Percentiles rank a stretch among this genome's conserved stretches.
phyloP scores from a whole-genome alignment of 1,140 invertebrate species.

The Goniozus legneri region DNA sequence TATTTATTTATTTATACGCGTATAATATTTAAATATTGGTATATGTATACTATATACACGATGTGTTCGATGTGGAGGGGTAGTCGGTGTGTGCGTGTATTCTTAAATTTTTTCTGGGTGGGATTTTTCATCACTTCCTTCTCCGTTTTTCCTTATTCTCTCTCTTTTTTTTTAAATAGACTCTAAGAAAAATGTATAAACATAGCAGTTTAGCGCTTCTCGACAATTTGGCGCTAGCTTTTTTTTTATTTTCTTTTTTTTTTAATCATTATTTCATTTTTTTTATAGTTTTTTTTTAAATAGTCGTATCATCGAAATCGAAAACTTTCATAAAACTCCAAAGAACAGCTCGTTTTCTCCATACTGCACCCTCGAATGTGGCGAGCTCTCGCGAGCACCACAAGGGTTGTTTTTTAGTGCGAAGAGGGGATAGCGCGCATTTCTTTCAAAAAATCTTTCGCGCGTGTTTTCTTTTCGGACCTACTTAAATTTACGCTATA shows the following conservation, averaged over 20 bases:
- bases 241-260: no score
- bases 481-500: no score
- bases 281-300: conserved; percentile 5
- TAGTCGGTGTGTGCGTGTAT: not conserved
- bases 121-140: conserved; percentile 5
- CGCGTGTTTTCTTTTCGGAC: no score
- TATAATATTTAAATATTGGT: conserved; percentile 7
- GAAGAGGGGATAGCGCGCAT: no score
- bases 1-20: conserved; percentile 14
- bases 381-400: no score
- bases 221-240: conserved; percentile 10
- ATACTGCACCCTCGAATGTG: no score
- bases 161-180: conserved; percentile 13
- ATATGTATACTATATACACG: conserved; percentile 27
- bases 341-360: no score
- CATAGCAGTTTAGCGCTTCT: conserved; percentile 19
- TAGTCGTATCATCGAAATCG: not conserved
- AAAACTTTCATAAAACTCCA: not conserved
- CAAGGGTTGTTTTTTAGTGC: no score
- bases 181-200: conserved; percentile 38
- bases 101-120: no score
- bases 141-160: no score
- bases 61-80: no score
- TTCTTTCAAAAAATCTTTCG: no score
- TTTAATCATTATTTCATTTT: conserved; percentile 7